These are phyloP conservation scores for Hipposideros larvatus DNA, from an alignment of 2,797 vertebrate genomes.

Conservation along the genomic window DNA sequence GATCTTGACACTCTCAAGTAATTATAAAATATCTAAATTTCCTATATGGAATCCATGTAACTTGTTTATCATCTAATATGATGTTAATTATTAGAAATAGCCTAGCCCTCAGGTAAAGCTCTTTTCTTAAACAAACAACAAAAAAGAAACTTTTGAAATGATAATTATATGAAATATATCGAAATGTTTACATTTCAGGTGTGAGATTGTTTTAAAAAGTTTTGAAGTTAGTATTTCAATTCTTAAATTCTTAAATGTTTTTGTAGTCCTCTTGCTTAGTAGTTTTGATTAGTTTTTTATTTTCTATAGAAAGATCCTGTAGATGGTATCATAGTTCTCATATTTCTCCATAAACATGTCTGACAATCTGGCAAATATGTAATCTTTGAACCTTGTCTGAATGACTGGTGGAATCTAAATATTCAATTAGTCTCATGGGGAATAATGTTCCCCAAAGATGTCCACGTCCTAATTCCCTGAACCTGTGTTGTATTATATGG, in stretches of 20 bases:
- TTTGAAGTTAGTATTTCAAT: background rate
- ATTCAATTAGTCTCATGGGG: background rate
- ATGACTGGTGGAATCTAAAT: background rate
- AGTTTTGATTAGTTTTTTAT: constrained; percentile 11
- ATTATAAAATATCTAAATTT: background rate
- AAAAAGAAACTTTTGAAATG: background rate
- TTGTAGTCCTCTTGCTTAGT: background rate
- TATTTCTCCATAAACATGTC: background rate
- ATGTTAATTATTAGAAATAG: background rate
- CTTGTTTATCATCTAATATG: background rate
- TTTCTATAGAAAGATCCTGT: background rate
- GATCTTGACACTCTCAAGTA: background rate
- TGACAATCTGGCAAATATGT: background rate
- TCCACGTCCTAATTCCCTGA: background rate
- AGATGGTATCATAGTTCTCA: constrained; percentile 44
- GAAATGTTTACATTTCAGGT: background rate
- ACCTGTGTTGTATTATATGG: background rate
- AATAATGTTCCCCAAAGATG: background rate
- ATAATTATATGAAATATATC: background rate
- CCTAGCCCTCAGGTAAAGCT: background rate
- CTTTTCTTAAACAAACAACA: background rate
- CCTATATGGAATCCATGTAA: background rate
- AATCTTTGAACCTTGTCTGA: constrained; percentile 45
- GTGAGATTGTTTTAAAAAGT: background rate
- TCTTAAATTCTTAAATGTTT: background rate